A percentile compares a stretch with the other conserved stretches of the same genome.
Conservation (phyloP, 2,113 vertebrate genomes). For the Gallinago paraguaiae region DNA sequence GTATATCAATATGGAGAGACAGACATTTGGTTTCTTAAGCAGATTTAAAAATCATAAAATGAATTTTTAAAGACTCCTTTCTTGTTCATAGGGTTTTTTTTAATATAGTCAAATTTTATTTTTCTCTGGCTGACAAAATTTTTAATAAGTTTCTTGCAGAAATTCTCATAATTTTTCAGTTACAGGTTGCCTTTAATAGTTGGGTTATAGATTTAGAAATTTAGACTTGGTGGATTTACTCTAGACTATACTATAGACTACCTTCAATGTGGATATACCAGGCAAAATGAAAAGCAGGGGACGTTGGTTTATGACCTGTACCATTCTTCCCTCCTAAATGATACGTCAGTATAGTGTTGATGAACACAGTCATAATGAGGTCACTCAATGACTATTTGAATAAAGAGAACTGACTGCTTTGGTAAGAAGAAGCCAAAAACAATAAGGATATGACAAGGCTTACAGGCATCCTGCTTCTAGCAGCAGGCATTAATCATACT, state of each 20-base stretch:
- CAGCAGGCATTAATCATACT: neutral
- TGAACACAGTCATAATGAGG: neutral
- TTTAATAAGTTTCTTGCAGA: neutral
- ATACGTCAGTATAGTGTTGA: neutral
- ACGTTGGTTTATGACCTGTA: neutral
- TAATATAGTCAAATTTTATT: neutral
- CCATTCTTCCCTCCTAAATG: neutral
- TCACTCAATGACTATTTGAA: neutral
- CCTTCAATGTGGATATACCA: rapidly evolving
- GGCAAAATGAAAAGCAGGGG: neutral
- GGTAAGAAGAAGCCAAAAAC: neutral
- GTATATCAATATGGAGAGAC: neutral
- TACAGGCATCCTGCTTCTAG: neutral
- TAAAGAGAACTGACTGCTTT: neutral
- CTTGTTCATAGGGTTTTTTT: neutral
- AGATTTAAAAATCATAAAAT: neutral
- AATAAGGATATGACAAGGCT: neutral
- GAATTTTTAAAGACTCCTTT: neutral
- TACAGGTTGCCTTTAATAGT: neutral
- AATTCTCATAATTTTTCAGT: neutral
- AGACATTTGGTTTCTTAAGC: neutral
- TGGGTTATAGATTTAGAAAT: neutral
- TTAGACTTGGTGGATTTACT: neutral
- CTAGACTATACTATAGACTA: neutral
- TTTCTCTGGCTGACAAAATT: neutral